Base-by-base conservation (phyloP, 1,140 invertebrate species). In the Marisa cornuarietis region DNA sequence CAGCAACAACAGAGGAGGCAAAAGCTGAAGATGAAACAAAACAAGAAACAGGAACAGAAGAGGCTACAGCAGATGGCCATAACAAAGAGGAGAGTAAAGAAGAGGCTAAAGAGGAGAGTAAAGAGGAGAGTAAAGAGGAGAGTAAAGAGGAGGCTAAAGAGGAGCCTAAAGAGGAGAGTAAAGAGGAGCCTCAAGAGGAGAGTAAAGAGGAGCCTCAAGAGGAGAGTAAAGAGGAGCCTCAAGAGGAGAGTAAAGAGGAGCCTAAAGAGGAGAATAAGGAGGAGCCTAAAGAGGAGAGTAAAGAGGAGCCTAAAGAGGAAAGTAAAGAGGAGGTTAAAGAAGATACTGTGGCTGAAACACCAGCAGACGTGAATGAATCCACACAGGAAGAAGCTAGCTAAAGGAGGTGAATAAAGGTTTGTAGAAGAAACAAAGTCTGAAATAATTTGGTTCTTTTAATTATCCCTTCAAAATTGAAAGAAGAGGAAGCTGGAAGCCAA, bases 1-100 rank as follows among this genome's bases (percentile, higher is more conserved):
- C 74, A 26, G n/a, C 61, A 20, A 65, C 63, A 49, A 49, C 62
- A 18, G 75, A 77, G 62, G 61, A 63, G 74, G 62, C 71, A 52
- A 42, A 58, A 18, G 26, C 20, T 52, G 26, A 9, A 58, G 52
- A 58, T 10, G 54, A 61, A 42, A 20, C 24, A 71, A 51, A 71
- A 11, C 3, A 7, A 42, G 69, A 49, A 26, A 20, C n/a, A 71
- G 69, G 51, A 22, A 71, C 26, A 71, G 24, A 26, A 20, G 11
- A 49, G 20, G 42, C 10, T 5, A 49, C 24, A 71, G 42, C 24
- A 22, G 51, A 9, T 42, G 69, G 6, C 14, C 16, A 24, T 16
- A 24, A 26, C 16, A 69, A 20, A 22, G 71, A n/a, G n/a, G n/a
- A n/a, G n/a, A n/a, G n/a, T n/a, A n/a, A n/a, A n/a, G n/a, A 52